Percentiles rank a stretch among this genome's conserved stretches.
These are phyloP conservation scores for Herpetotheres cachinnans DNA, from an alignment of 2,113 vertebrate species.

Conservation along the genomic window DNA sequence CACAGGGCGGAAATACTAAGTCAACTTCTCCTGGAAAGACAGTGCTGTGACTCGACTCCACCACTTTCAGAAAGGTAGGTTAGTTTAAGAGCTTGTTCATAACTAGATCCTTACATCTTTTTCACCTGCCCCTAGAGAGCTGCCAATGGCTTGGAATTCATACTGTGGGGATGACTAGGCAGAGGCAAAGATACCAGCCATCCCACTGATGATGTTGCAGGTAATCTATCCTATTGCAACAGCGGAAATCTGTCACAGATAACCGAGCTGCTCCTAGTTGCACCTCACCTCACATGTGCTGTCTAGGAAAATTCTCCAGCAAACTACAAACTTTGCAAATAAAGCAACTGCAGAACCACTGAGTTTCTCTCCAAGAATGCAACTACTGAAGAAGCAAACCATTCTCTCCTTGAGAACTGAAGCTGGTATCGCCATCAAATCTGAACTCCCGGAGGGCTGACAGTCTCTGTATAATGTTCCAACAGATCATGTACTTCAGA, in stretches of 20 bases:
- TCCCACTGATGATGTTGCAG: background rate
- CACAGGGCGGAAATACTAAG: background rate
- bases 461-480: background rate
- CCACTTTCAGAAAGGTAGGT: background rate
- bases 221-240: background rate
- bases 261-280: background rate
- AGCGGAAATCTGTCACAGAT: background rate
- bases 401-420: background rate
- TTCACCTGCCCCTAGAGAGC: background rate
- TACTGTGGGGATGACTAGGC: background rate
- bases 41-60: background rate
- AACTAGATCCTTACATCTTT: background rate
- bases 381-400: background rate
- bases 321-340: background rate
- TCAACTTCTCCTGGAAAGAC: background rate
- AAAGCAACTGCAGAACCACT: background rate
- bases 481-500: background rate
- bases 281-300: background rate
- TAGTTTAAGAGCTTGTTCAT: background rate
- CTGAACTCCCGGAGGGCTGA: background rate
- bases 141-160: background rate
- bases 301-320: background rate
- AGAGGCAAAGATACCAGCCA: background rate
- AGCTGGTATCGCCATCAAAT: background rate
- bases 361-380: background rate